A percentile compares a stretch with the other conserved stretches of the same genome.
Conservation (phyloP, 2,113 vertebrate species). For the Holacanthus passer region DNA sequence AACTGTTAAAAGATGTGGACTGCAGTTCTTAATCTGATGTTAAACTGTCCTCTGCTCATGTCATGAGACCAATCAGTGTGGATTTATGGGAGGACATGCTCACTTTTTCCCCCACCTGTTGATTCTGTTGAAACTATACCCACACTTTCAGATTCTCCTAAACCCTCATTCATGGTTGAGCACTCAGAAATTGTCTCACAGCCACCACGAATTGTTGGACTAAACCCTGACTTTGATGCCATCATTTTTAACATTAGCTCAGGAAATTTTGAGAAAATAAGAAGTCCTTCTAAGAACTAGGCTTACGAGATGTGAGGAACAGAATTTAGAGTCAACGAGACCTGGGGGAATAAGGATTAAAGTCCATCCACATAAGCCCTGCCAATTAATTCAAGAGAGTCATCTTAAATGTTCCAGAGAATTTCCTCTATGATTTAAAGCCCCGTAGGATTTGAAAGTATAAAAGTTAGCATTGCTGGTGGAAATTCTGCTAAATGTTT, state of each 20-base stretch:
- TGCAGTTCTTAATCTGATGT: slow-evolving; percentile 14
- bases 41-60: slow-evolving; percentile 8
- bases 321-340: slow-evolving; percentile 41
- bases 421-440: slow-evolving; percentile 59
- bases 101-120: slow-evolving; percentile 2
- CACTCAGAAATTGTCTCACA: slow-evolving; percentile 4
- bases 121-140: slow-evolving; percentile 51
- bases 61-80: slow-evolving; percentile 8
- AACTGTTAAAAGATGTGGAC: slow-evolving; percentile 38
- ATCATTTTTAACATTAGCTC: slow-evolving; percentile 37
- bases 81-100: slow-evolving; percentile 10
- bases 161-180: slow-evolving; percentile 41
- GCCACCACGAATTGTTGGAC: slow-evolving; percentile 5
- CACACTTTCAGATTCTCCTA: slow-evolving; percentile 40
- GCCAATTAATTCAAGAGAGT: slow-evolving; percentile 62
- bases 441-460: slow-evolving; percentile 44
- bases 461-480: slow-evolving; percentile 59
- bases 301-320: slow-evolving; percentile 24
- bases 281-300: not conserved
- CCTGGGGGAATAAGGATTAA: slow-evolving; percentile 51
- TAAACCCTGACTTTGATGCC: slow-evolving; percentile 7
- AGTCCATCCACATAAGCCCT: slow-evolving; percentile 39
- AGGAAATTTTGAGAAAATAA: slow-evolving; percentile 11
- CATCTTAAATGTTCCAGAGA: slow-evolving; percentile 55
- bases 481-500: slow-evolving; percentile 70